Conservation (phyloP, 2,113 vertebrate species). For the Nothoprocta perdicaria region DNA sequence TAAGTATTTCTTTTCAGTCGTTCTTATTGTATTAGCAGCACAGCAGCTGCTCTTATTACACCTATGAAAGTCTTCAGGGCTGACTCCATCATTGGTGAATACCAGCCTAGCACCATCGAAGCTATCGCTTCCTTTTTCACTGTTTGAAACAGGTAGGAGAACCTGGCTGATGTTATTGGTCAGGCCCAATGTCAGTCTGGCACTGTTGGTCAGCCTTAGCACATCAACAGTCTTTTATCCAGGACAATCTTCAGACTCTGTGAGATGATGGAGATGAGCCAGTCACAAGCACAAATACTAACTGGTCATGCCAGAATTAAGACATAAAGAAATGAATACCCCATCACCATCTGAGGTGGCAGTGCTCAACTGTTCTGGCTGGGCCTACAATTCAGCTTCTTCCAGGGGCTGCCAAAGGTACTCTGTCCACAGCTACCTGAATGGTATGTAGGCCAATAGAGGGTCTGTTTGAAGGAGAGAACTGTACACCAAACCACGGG, state of each 20-base stretch:
- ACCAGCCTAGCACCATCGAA: not conserved
- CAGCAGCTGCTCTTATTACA: not conserved
- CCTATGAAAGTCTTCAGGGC: not conserved
- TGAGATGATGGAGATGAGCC: not conserved
- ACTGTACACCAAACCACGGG: accelerated
- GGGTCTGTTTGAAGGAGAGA: not conserved
- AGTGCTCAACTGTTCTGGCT: not conserved
- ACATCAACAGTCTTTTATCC: not conserved
- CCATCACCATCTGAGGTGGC: too few relatives aligned
- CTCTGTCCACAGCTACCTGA: not conserved
- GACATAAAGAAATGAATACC: not conserved
- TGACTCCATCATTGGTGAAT: not conserved
- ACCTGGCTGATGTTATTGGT: not conserved
- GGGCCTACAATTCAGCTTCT: accelerated
- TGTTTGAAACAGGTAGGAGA: not conserved
- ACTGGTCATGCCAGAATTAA: not conserved
- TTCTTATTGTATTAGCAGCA: not conserved
- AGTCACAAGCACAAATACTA: not conserved
- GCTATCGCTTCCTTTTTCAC: not conserved
- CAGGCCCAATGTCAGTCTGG: not conserved
- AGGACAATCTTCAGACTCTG: not conserved
- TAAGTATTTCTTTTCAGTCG: not conserved
- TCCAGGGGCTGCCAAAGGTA: not conserved
- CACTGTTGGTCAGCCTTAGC: accelerated
- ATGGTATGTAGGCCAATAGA: not conserved